Percentiles rank a stretch among this genome's conserved stretches.
These are phyloP conservation scores for Periplaneta americana DNA, from an alignment of 1,140 invertebrate species.

Conservation along the genomic window DNA sequence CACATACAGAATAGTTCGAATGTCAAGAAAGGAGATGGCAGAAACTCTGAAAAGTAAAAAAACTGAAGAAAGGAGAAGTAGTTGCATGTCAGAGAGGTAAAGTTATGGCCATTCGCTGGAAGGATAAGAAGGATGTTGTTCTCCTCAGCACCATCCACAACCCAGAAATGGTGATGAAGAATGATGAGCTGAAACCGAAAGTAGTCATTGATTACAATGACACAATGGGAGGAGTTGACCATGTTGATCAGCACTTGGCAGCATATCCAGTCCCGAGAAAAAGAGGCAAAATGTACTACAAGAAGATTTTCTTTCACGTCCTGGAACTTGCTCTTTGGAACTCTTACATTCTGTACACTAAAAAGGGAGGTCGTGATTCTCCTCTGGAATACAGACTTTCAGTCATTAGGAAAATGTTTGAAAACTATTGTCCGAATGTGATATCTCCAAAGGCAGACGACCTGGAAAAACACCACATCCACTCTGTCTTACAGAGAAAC, in stretches of 20 bases:
- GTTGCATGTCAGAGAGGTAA: conserved; percentile 7
- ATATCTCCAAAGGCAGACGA: background rate
- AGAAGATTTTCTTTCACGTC: no score
- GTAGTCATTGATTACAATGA: no score
- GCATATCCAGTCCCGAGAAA: conserved; percentile 2
- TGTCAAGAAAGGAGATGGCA: conserved; percentile 9
- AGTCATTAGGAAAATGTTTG: conserved; percentile 16
- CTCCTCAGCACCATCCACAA: no score
- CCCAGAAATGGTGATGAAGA: background rate
- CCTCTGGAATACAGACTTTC: background rate
- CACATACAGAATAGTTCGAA: conserved; percentile 3
- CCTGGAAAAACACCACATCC: background rate
- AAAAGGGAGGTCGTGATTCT: background rate
- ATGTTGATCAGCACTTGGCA: conserved; percentile 11
- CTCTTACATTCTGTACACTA: no score
- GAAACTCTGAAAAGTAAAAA: no score
- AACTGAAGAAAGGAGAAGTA: conserved; percentile 6
- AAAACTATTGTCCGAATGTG: conserved; percentile 1
- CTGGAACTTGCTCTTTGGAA: no score
- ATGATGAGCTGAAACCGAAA: background rate
- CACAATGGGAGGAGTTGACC: conserved; percentile 14
- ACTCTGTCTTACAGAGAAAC: no score
- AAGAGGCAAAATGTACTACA: conserved; percentile 1
- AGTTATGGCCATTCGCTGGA: background rate
- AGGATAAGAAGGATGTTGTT: no score